Base-by-base conservation (phyloP, 2,797 vertebrate genomes). In the Peromyscus melanophrys region DNA sequence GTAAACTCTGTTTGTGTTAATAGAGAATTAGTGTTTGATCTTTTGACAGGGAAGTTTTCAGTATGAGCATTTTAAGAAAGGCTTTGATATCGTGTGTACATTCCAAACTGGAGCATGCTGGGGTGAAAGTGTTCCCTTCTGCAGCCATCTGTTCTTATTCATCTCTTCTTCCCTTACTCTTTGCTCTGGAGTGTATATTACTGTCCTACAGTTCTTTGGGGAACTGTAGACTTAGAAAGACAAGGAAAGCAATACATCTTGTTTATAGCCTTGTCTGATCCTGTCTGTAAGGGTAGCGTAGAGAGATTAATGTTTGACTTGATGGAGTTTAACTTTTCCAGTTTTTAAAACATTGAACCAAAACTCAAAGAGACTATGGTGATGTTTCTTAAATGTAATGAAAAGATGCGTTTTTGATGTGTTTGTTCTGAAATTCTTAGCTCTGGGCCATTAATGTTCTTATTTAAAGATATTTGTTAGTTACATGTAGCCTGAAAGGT, bases 241-340 rank as follows among this genome's bases (percentile, higher is more conserved):
- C 97, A 98, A 97, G 97, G 84, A 96, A 98, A 98, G 92, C 92
- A 96, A 98, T 98, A 96, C 96, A 97, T 98, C 98, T 98, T 98
- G 75, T 97, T 98, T 98, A 98, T 90, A 93, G 83, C 27, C 96
- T 90, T 98, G 98, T 98, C 98, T 97, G 83, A 96, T 98, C 97
- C 96, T 97, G 86, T 98, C 97, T 97, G 40, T 96, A 92, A 98
- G 94, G 90, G 63, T 95, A 96, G 96, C 97, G 90, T 82, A 96
- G 96, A 98, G 97, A 98, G 92, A 92, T 92, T 96, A 95, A 97
- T 96, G 82, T 93, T 94, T 97, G 90, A 98, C 98, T 97, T 98
- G 94, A 96, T 86, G 95, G 87, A 96, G 98, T 97, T 98, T 97
- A 89, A 96, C 97, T 96, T 82, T 61, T 89, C 49, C 76, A 93